Conservation (phyloP, 2,113 vertebrate species). For the Falco punctatus region DNA sequence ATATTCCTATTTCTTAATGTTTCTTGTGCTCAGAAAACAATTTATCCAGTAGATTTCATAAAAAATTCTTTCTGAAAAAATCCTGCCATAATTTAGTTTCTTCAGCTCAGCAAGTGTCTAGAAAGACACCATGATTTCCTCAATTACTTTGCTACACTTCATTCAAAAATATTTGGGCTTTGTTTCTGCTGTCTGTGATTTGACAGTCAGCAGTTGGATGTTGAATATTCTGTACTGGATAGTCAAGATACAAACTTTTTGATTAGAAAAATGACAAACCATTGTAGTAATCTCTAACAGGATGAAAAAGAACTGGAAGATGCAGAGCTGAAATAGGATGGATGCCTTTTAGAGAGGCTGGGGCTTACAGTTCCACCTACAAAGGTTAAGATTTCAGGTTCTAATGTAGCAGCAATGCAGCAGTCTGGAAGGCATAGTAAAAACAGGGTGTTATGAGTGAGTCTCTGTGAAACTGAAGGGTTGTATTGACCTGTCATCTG, state of each 20-base stretch:
- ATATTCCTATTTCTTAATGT: background rate
- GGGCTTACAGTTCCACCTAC: background rate
- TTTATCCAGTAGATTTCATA: background rate
- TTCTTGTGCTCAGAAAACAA: background rate
- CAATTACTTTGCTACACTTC: background rate
- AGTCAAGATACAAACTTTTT: background rate
- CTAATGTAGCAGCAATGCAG: background rate
- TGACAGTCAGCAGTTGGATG: background rate
- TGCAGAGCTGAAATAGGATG: background rate
- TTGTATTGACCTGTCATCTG: background rate
- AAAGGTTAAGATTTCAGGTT: background rate
- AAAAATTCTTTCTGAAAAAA: background rate
- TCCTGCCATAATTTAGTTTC: background rate
- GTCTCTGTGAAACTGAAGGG: background rate
- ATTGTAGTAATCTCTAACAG: background rate
- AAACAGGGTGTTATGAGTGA: background rate
- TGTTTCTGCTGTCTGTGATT: background rate
- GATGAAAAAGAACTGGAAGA: background rate
- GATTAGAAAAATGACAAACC: background rate
- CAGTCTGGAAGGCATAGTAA: background rate
- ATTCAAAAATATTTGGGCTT: background rate
- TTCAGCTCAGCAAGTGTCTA: background rate
- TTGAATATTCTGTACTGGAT: background rate
- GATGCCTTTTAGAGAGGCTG: background rate
- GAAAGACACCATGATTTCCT: background rate